A percentile compares a stretch with the other conserved stretches of the same genome.
phyloP scores from a whole-genome alignment of 2,888 invertebrate genomes.

The Dryocosmus kuriphilus region DNA sequence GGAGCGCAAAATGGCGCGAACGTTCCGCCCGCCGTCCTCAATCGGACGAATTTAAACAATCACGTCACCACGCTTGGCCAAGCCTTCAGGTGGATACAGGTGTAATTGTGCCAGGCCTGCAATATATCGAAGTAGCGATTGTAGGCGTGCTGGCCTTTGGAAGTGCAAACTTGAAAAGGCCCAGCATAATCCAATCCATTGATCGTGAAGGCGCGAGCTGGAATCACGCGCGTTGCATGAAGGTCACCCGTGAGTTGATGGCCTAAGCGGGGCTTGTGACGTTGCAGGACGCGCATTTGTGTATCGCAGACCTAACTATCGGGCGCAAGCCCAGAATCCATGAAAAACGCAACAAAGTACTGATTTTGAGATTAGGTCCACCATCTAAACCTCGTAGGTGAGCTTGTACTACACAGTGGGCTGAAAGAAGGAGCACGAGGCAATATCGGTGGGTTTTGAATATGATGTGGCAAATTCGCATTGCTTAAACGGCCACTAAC shows the following conservation, averaged over 20 bases:
- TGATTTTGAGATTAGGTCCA: background rate
- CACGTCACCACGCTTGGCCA: too few species aligned
- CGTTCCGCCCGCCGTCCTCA: too few species aligned
- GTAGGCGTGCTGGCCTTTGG: background rate
- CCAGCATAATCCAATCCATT: too few species aligned
- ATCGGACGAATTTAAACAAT: too few species aligned
- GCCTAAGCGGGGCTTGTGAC: background rate
- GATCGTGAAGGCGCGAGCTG: background rate
- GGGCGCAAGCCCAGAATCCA: background rate
- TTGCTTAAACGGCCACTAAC: too few species aligned
- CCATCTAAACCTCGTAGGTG: background rate
- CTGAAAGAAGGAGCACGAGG: background rate
- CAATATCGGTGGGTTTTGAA: constrained; percentile 33
- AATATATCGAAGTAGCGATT: constrained; percentile 37
- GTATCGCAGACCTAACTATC: background rate
- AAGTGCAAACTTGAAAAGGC: constrained; percentile 8
- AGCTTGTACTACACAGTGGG: background rate
- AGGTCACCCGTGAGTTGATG: too few species aligned
- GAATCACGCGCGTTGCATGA: constrained; percentile 7
- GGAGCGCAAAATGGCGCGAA: too few species aligned
- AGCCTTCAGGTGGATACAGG: background rate
- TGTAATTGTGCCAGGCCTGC: too few species aligned
- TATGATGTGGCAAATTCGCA: background rate
- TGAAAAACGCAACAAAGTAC: background rate
- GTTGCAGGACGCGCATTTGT: background rate